phyloP scores from a whole-genome alignment of 2,113 vertebrate genomes.

The Trichechus manatus region DNA sequence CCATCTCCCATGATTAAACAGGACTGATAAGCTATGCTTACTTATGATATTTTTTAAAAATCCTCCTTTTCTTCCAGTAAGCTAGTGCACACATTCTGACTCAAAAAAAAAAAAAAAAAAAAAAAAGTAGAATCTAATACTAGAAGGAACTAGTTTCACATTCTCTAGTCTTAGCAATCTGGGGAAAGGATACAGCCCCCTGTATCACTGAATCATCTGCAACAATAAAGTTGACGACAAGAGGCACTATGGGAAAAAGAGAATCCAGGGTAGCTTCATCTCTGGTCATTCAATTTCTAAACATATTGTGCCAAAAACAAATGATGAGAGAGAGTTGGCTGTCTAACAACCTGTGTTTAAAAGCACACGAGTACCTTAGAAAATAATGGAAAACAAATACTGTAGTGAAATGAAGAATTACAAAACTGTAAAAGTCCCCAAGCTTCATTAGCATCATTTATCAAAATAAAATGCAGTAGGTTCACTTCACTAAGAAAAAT shows the following conservation, averaged over 20 bases:
- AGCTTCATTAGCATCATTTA: constrained; percentile 52
- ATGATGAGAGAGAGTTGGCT: not conserved
- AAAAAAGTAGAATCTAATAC: not conserved
- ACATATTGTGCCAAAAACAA: constrained; percentile 19
- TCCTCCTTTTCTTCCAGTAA: not conserved
- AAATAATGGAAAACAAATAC: constrained; percentile 42
- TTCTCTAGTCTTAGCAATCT: not conserved
- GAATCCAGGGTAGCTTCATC: not conserved
- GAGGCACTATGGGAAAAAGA: not conserved
- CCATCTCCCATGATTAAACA: not conserved
- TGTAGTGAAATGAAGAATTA: constrained; percentile 33
- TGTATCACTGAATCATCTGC: not conserved
- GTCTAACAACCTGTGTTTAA: constrained; percentile 35
- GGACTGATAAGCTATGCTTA: not conserved
- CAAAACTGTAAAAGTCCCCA: constrained; percentile 46
- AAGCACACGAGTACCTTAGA: not conserved
- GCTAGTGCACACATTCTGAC: not conserved
- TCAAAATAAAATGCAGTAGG: constrained; percentile 55
- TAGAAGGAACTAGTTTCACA: not conserved
- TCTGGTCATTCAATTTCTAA: constrained; percentile 32
- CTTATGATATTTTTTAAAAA: not conserved
- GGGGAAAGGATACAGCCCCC: not conserved
- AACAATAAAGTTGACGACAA: not conserved
- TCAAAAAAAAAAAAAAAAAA: not conserved
- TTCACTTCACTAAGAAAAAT: constrained; percentile 53